Base-by-base conservation (phyloP, 1,140 invertebrate species). In the Bombus consobrinus region DNA sequence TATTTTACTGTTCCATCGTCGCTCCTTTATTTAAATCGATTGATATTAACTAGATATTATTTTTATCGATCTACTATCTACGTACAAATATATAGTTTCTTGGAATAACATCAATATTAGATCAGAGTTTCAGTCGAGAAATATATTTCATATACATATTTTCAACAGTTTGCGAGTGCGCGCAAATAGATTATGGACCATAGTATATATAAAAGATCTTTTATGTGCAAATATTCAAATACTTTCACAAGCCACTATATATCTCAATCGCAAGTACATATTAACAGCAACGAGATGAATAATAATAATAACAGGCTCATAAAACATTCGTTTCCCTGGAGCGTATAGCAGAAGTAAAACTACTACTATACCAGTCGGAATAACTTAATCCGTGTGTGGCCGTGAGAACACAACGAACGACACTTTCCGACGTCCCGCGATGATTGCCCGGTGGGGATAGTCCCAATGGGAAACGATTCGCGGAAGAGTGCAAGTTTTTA, bases 351-450 rank as follows among this genome's bases (percentile, higher is more conserved):
- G 12, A 37, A 57, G 34, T 34, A 57, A 75, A 75, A 57, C 53
- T 10, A 57, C 47, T 13, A 37, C 12, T 28, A 28, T 15, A 37
- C 47, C 25, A 12, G 34, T n/a, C 28, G 47, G 74, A 76, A 76
- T 59, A 59, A 59, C 47, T 76, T 76, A 76, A 76, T 76, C 74
- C 34, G 25, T 59, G 74, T 71, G 74, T 25, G 81, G 13, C 59
- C 82, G 82, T 84, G 82, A 84, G 75, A 84, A 84, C 75, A 39
- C 1, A 59, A 68, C 22, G n/a, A 69, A n/a, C 32, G 64, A 71
- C 82, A 71, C 47, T 84, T 71, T 41, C 47, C 74, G 37, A 47
- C 64, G 39, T 43, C 32, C 22, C n/a, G 32, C 25, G 32, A 81
- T 41, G 68, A 47, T 68, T 37, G 59, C 43, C 59, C 59, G 15